Evolutionary conservation across 2,113 vertebrate species (phyloP), one percentile per base, ranked within the genome.

Genomic region (Notothenia coriiceps): DNA sequence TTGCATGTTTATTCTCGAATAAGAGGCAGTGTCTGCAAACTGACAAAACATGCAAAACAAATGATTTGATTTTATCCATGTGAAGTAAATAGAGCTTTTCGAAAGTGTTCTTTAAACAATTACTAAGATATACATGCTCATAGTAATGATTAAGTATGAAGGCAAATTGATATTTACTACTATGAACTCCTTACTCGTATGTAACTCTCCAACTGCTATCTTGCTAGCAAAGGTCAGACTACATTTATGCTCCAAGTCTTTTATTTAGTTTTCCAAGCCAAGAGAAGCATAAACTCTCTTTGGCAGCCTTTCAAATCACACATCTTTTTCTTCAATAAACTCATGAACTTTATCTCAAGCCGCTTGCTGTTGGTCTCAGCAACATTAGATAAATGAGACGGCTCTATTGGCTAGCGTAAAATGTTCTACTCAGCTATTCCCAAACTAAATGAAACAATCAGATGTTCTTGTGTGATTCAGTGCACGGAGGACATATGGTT

Each of bases 401-500:
- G 60, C 35, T 72, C 64, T 33, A 18, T 71, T 47, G 51, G 3
- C 40, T 35, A 55, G 43, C 20, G 61, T 33, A 7, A 17, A 69
- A 18, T 61, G n/a, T 73, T 22, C 63, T 46, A 46, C 65, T 54
- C 11, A 49, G 61, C 49, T 69, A 52, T 40, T 68, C 40, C 49
- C 18, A 29, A 22, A 25, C 71, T 64, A 33, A 59, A 67, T 33
- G 20, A 56, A 49, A 18, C 70, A 74, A 57, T 20, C 51, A 76
- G 60, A 66, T 35, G 12, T 0, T 13, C 10, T 35, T 2, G 5
- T 57, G 22, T 5, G 40, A 43, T 72, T 49, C 20, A 18, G 46
- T 22, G 20, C 62, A 0, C 10, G 2, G 25, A 52, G 64, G 11
- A 68, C 80, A 82, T 74, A 13, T 86, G 86, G 81, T 49, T 90